Evolutionary conservation across 1,140 invertebrate species (phyloP), one percentile per base, ranked within the genome.

Genomic region (Tachypleus tridentatus): DNA sequence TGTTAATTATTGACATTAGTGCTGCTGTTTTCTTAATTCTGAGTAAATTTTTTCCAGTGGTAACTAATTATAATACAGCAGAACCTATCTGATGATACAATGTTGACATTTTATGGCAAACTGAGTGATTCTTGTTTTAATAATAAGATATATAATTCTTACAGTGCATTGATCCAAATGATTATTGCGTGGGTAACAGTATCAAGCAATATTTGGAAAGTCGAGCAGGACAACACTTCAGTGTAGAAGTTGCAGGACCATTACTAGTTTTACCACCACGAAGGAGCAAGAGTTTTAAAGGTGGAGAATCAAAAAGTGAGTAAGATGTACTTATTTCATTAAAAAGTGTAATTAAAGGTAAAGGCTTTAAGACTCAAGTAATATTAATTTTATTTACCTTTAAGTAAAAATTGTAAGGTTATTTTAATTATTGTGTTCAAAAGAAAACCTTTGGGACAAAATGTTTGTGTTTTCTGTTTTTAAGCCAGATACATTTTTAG

Each of bases 81-180:
- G 29, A 29, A 29, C 29, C 29, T 29, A 29, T 29, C 29, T 29
- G 29, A 29, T 29, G 29, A 29, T 29, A 29, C 29, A 29, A 29
- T 29, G 29, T 29, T 29, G 29, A 29, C 29, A 2, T 29, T 29
- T 29, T 29, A 29, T 29, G 29, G 29, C 2, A 2, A 29, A 29
- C 29, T 29, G 29, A 29, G 29, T 29, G 29, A 1, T 29, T 29
- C 29, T 29, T 29, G 29, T 29, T 29, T 29, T 29, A 29, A 29
- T 29, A 29, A 29, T 29, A 29, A 29, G 29, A 29, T 29, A 29
- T 29, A 29, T 29, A 29, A 29, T 29, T 29, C 29, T 29, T 29
- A 29, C 67, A 76, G 74, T 76, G 74, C 58, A 68, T 74, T 11
- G 68, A 73, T 58, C 70, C 67, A n/a, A 61, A 70, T 56, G 64